Evolutionary conservation across 2,797 vertebrate genomes (phyloP), one percentile per base, ranked within the genome.

Genomic region (Lagocephalus sceleratus): DNA sequence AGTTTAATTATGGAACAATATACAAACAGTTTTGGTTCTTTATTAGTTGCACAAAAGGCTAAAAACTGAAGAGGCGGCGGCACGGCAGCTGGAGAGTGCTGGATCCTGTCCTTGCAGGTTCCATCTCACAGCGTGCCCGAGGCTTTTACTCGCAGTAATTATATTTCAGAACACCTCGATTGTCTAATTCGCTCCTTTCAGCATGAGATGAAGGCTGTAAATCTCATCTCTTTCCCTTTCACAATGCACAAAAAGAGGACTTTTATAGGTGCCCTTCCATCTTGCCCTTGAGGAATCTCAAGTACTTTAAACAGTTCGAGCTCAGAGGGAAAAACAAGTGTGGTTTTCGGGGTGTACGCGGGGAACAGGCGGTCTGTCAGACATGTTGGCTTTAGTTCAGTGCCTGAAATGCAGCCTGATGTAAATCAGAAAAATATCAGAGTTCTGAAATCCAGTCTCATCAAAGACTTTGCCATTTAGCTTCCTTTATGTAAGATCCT

Each of bases 101-200:
- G 47, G 54, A 74, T 73, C 65, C 63, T 70, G 64, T 73, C 73
- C 76, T 54, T 21, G 65, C 63, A 73, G 51, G 56, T 76, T 79
- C 51, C 57, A 53, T 50, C 59, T 86, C 68, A 67, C 57, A 80
- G 74, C 76, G 76, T 73, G 66, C 78, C 54, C 42, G 44, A 29
- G 53, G 78, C 78, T 82, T 87, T 81, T 79, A 78, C 60, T 50
- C 79, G 51, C 26, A 54, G 76, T 85, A 83, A 85, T 87, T 85
- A 84, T 60, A 79, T 85, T 86, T 83, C 69, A 81, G 72, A 78
- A 83, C 65, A 82, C 77, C 74, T 68, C 73, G 73, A 86, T 85
- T 85, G 80, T 85, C 79, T 77, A 74, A 83, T 89, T 86, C 73
- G 57, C 55, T 80, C 72, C 48, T 76, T 77, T 82, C 80, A 83